phyloP scores from a whole-genome alignment of 1,140 invertebrate species.

The Sycophaga agraensis region DNA sequence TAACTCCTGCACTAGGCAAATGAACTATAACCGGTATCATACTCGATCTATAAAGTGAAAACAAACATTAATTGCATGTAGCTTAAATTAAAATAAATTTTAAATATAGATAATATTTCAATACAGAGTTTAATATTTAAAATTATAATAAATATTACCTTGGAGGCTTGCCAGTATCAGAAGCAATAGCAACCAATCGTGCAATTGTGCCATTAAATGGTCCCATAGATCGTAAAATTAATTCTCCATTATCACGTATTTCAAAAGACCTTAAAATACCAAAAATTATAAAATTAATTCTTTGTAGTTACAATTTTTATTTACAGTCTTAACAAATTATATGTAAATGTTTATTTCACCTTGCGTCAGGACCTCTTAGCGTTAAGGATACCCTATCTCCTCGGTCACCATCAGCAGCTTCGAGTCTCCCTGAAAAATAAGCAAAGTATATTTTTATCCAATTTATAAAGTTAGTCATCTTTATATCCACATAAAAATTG shows the following conservation, averaged over 20 bases:
- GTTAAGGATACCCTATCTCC: conserved; percentile 71
- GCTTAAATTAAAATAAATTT: not conserved
- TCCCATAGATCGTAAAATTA: conserved; percentile 60
- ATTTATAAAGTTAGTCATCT: too few species aligned
- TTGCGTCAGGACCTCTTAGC: conserved; percentile 71
- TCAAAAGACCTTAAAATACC: conserved; percentile 54
- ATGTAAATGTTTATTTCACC: conserved; percentile 47
- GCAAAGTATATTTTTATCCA: too few species aligned
- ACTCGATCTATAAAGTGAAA: conserved; percentile 55
- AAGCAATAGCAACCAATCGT: conserved; percentile 72
- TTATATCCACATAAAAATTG: too few species aligned
- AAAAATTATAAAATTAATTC: not conserved
- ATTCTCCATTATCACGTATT: conserved; percentile 58
- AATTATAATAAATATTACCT: conserved; percentile 53
- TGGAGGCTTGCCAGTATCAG: conserved; percentile 75
- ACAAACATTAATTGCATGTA: too few species aligned
- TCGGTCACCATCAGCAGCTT: conserved; percentile 78
- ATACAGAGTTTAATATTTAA: too few species aligned
- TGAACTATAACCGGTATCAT: conserved; percentile 76
- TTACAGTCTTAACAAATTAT: not conserved
- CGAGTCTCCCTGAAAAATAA: conserved; percentile 65
- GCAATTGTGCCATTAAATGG: conserved; percentile 63
- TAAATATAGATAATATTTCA: too few species aligned
- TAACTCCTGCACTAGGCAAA: conserved; percentile 60
- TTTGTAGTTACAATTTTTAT: not conserved